phyloP scores from a whole-genome alignment of 2,113 vertebrate genomes.

The Holacanthus passer region DNA sequence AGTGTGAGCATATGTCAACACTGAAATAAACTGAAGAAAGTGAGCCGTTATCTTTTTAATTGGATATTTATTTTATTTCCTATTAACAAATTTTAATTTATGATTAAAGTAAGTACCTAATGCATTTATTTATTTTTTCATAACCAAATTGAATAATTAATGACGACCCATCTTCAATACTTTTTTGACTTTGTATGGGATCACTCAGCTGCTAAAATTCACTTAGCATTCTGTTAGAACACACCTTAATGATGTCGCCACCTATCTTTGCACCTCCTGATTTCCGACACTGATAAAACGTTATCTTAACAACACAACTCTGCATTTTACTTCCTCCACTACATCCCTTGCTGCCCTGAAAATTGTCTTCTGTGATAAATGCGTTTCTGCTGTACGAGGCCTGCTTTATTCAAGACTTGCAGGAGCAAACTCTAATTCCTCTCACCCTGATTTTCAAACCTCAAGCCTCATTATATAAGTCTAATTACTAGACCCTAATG shows the following conservation, averaged over 20 bases:
- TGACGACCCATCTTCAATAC: too few species aligned
- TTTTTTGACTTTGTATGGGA: background rate
- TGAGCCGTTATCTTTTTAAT: too few species aligned
- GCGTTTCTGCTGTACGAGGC: background rate
- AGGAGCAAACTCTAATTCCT: slow-evolving; percentile 16
- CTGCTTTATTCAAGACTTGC: background rate
- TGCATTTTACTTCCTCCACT: background rate
- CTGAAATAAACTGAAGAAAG: too few species aligned
- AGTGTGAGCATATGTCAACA: too few species aligned
- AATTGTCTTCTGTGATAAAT: background rate
- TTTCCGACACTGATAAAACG: background rate
- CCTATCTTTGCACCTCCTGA: background rate
- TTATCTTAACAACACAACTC: background rate
- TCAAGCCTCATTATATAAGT: slow-evolving; percentile 42
- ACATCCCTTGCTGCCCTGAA: background rate
- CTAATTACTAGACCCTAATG: slow-evolving; percentile 44
- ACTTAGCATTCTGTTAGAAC: background rate
- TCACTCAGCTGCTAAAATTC: background rate
- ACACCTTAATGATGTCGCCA: background rate
- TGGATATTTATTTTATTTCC: too few species aligned
- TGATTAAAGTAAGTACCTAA: too few species aligned
- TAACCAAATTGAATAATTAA: too few species aligned
- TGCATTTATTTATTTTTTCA: too few species aligned
- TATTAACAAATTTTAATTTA: too few species aligned
- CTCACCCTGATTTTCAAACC: slow-evolving; percentile 17